Percentiles rank a stretch among this genome's conserved stretches.
Conservation (phyloP, 2,888 invertebrate genomes). For the Tryphoninae sp. region DNA sequence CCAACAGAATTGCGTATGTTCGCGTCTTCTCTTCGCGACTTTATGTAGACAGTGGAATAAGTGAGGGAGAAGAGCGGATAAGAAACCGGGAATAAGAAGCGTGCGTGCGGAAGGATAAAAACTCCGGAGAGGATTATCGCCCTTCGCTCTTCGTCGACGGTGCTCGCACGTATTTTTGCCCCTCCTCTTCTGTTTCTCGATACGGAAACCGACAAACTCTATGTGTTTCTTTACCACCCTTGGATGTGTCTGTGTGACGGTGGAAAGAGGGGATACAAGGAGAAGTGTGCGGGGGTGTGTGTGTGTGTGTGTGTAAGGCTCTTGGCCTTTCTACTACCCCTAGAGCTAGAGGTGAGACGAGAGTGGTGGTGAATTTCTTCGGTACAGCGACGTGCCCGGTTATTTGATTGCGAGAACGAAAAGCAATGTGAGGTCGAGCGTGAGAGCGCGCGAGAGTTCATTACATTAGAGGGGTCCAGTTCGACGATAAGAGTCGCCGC, state of each 20-base stretch:
- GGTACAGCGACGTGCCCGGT: constrained; percentile 41
- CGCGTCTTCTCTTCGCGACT: background rate
- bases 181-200: constrained; percentile 12
- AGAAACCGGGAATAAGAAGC: background rate
- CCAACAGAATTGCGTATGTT: background rate
- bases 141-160: constrained; percentile 1
- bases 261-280: too few species aligned
- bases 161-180: constrained; percentile 11
- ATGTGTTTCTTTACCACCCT: too few species aligned
- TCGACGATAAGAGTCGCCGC: constrained; percentile 63
- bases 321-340: background rate
- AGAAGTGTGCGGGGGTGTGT: background rate
- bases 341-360: background rate
- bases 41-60: background rate
- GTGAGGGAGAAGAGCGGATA: constrained; percentile 1
- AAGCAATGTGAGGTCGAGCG: constrained; percentile 63
- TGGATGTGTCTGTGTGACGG: too few species aligned
- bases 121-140: constrained; percentile 27
- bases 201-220: background rate
- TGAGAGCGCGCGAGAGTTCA: constrained; percentile 62
- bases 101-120: constrained; percentile 15
- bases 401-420: constrained; percentile 64
- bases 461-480: constrained; percentile 64
- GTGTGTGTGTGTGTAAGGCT: background rate
- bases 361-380: constrained; percentile 35